Conservation (phyloP, 2,797 vertebrate genomes). For the Aeoliscus strigatus region DNA sequence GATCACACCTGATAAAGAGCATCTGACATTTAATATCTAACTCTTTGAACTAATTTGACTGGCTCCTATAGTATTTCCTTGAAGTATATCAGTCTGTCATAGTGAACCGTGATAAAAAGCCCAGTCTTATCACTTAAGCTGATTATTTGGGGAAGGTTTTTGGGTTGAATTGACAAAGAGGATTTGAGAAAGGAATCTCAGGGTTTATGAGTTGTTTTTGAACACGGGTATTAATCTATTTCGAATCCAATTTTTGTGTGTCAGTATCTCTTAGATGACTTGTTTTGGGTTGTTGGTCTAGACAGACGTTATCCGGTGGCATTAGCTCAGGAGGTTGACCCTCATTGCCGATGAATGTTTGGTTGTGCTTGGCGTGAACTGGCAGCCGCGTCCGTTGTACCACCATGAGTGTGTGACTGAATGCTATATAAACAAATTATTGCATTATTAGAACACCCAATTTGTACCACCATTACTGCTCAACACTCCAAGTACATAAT, state of each 20-base stretch:
- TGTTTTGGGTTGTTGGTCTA: constrained; percentile 36
- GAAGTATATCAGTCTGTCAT: too few relatives aligned
- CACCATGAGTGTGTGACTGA: too few relatives aligned
- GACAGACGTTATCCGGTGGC: constrained; percentile 37
- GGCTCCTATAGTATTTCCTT: too few relatives aligned
- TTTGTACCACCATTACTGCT: too few relatives aligned
- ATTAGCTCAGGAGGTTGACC: too few relatives aligned
- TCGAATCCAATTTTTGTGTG: constrained; percentile 50
- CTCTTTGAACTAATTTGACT: not conserved
- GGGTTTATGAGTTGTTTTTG: constrained; percentile 45
- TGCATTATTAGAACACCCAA: too few relatives aligned
- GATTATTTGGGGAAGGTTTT: constrained; percentile 53
- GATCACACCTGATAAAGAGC: constrained; percentile 1
- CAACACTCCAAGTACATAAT: too few relatives aligned
- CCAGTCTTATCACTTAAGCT: constrained; percentile 38
- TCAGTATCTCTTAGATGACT: constrained; percentile 19
- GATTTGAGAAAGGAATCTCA: constrained; percentile 34
- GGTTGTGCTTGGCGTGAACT: too few relatives aligned
- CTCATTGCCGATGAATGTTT: too few relatives aligned
- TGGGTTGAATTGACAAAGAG: constrained; percentile 18
- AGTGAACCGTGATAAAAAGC: not conserved
- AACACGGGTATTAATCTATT: constrained; percentile 33
- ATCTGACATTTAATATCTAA: constrained; percentile 3
- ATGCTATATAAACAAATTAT: too few relatives aligned
- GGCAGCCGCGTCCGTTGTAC: too few relatives aligned